Evolutionary conservation across 2,888 invertebrate genomes (phyloP).

Genomic region (Spodoptera picta): DNA sequence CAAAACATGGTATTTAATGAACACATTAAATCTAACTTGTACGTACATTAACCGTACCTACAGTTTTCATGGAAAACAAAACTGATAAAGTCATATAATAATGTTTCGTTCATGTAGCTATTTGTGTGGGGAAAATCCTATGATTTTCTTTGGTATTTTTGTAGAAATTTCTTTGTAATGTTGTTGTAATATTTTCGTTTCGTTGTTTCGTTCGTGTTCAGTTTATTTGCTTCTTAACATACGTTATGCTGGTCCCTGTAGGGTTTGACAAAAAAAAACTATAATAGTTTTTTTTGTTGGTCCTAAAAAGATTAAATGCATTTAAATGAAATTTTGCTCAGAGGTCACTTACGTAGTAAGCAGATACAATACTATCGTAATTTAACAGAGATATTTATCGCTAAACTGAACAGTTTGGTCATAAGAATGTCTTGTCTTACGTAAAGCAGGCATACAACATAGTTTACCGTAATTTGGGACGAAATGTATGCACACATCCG

Average conservation of each 20-base stretch:
- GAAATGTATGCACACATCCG: constrained; percentile 33
- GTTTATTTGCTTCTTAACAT: too few species aligned
- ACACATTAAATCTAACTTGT: constrained; percentile 40
- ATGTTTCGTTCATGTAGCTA: constrained; percentile 23
- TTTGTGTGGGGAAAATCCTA: constrained; percentile 1
- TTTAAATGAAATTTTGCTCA: too few species aligned
- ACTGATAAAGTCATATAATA: constrained; percentile 36
- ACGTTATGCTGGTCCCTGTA: too few species aligned
- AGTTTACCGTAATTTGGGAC: constrained; percentile 19
- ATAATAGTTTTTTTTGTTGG: too few species aligned
- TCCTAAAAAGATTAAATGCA: too few species aligned
- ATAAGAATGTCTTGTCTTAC: constrained; percentile 20
- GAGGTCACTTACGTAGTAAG: too few species aligned
- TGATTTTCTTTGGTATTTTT: not conserved
- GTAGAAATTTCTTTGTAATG: not conserved
- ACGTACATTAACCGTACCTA: constrained; percentile 34
- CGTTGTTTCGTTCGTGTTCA: too few species aligned
- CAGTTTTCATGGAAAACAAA: constrained; percentile 31
- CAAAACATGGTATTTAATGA: constrained; percentile 43
- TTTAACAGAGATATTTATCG: too few species aligned
- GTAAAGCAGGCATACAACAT: constrained; percentile 29
- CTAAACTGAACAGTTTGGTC: too few species aligned
- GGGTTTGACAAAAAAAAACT: too few species aligned
- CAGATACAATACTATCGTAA: too few species aligned
- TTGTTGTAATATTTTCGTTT: too few species aligned